Conservation (phyloP, 2,113 vertebrate genomes). For the Corythornis cristatus region DNA sequence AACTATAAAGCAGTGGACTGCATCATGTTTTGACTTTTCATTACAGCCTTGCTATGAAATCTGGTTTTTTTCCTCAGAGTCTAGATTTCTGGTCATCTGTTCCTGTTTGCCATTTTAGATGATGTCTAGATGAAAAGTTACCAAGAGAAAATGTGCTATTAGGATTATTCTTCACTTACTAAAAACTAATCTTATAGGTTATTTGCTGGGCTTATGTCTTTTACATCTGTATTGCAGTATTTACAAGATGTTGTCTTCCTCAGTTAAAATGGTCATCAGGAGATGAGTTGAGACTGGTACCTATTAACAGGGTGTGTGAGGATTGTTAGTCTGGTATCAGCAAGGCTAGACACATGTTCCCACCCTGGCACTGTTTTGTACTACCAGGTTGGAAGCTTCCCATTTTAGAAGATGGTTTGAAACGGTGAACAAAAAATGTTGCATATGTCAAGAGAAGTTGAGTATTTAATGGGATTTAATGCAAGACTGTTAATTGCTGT, state of each 20-base stretch:
- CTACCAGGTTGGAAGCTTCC: neutral
- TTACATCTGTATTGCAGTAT: neutral
- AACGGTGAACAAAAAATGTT: neutral
- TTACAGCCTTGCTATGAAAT: neutral
- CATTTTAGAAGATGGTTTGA: rapidly evolving
- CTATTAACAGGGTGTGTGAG: neutral
- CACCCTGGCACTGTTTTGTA: rapidly evolving
- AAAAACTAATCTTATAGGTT: rapidly evolving
- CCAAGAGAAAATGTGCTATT: neutral
- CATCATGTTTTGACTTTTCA: neutral
- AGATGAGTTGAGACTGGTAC: neutral
- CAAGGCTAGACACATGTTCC: rapidly evolving
- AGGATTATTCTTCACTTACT: neutral
- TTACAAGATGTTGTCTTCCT: neutral
- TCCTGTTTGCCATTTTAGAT: rapidly evolving
- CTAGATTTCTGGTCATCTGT: neutral
- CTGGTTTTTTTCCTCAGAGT: neutral
- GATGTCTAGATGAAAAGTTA: neutral
- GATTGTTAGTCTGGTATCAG: neutral
- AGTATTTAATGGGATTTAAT: neutral
- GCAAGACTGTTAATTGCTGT: neutral
- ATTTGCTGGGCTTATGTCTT: rapidly evolving
- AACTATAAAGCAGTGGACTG: neutral
- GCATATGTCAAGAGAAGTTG: rapidly evolving
- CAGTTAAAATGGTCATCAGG: neutral